Evolutionary conservation across 2,113 vertebrate genomes (phyloP).

Genomic region (Thalassoma bifasciatum): DNA sequence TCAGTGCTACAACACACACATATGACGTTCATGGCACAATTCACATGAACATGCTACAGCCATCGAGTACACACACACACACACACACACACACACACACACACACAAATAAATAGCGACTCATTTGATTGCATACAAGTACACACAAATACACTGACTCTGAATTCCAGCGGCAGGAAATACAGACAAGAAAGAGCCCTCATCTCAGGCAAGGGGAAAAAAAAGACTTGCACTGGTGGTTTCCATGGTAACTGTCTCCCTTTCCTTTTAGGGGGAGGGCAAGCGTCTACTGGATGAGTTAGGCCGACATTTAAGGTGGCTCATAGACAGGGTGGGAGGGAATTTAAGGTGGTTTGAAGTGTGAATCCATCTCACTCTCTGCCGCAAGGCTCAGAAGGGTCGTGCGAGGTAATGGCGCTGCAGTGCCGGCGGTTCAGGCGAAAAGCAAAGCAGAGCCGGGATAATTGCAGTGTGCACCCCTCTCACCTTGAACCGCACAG

Average conservation of each 20-base stretch:
- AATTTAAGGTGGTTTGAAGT: slow-evolving; percentile 74
- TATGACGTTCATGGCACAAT: slow-evolving; percentile 18
- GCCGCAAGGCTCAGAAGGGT: slow-evolving; percentile 33
- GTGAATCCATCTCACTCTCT: slow-evolving; percentile 44
- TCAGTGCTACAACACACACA: slow-evolving; percentile 4
- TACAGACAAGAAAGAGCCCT: slow-evolving; percentile 73
- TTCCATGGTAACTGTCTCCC: slow-evolving; percentile 85
- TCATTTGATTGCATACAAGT: slow-evolving; percentile 35
- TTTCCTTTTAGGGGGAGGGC: slow-evolving; percentile 73
- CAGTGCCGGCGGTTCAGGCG: slow-evolving; percentile 8
- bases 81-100: background rate
- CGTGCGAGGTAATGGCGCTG: slow-evolving; percentile 47
- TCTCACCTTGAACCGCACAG: slow-evolving; percentile 68
- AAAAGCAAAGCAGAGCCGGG: slow-evolving; percentile 36
- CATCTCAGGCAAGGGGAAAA: slow-evolving; percentile 57
- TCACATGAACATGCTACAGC: slow-evolving; percentile 20
- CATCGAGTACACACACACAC: slow-evolving; percentile 19
- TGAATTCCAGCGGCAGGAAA: slow-evolving; percentile 68
- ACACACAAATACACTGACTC: slow-evolving; percentile 25
- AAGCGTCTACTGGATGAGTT: slow-evolving; percentile 65
- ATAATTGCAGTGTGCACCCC: slow-evolving; percentile 41
- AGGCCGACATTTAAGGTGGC: slow-evolving; percentile 74
- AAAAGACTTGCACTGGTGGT: slow-evolving; percentile 81
- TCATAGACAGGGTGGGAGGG: slow-evolving; percentile 44
- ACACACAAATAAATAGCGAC: slow-evolving; percentile 49